Base-by-base conservation (phyloP, 1,140 invertebrate species). In the Tetramorium parvispinum region DNA sequence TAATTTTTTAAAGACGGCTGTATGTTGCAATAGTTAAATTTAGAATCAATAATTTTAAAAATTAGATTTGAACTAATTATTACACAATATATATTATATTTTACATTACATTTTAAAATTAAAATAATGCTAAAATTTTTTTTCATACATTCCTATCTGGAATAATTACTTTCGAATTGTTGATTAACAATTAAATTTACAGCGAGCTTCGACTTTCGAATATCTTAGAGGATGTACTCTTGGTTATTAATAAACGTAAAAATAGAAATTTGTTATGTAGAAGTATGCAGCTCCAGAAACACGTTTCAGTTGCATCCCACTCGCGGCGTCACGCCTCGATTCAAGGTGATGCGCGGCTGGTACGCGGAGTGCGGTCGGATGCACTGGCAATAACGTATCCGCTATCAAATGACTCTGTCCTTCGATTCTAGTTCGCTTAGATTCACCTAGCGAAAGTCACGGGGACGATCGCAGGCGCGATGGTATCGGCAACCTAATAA, bases 401-500 rank as follows among this genome's bases (percentile, higher is more conserved):
- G 51, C 51, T 40, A 40, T 46, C 78, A 86, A 89, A 89, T 89
- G 55, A 59, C 21, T 89, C 78, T 70, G 76, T 57, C 88, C 88
- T 89, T 89, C 87, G 57, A 86, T 86, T 79, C 27, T 89, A 82
- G 75, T 86, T 89, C 88, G 85, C 75, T 65, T 86, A 89, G 83
- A 43, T 86, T 89, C 88, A 63, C 61, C 83, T 89, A 89, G 83
- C 87, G 87, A 89, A 89, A 89, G 88, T 82, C 70, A 57, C 61
- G 43, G 61, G 76, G 55, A 59, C 75, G 49, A 82, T 89, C 49
- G 21, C 43, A 53, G 49, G 53, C 27, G 18, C 40, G 53, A 43
- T 43, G 27, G 18, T 61, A 59, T 83, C 53, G 66, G 32, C 53
- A 27, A 37, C 40, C 79, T 61, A 83, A 76, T 57, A 73, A 68